phyloP scores from a whole-genome alignment of 2,113 vertebrate species.

The Dromiciops gliroides region DNA sequence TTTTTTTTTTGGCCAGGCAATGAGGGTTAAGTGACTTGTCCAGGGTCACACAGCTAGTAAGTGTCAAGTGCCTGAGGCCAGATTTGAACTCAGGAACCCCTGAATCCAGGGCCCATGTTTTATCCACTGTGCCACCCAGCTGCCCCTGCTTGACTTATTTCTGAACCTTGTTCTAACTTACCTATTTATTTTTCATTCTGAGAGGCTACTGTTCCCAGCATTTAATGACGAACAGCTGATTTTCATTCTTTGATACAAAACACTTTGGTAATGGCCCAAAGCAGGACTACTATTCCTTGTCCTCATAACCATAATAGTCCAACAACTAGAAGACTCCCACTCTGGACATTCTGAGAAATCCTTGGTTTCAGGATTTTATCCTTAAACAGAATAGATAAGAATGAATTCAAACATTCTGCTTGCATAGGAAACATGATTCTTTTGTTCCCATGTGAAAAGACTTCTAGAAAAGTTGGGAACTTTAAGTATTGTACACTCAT shows the following conservation, averaged over 20 bases:
- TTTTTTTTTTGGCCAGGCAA: no score
- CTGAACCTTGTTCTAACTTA: background rate
- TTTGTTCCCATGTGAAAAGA: constrained; percentile 55
- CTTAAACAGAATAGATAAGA: constrained; percentile 7
- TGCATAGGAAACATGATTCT: constrained; percentile 39
- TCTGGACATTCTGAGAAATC: background rate
- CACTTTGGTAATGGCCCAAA: background rate
- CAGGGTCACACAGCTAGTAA: no score
- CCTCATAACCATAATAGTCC: background rate
- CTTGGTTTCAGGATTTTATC: constrained; percentile 41
- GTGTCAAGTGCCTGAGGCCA: no score
- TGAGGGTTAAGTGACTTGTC: no score
- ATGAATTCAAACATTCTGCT: constrained; percentile 29
- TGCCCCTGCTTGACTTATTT: no score
- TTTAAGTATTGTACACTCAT: constrained; percentile 43
- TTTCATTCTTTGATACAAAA: background rate
- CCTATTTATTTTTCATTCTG: background rate
- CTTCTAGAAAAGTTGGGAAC: constrained; percentile 51
- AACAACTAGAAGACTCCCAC: background rate
- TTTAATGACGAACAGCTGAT: background rate
- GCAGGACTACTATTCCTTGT: background rate
- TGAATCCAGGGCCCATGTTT: no score
- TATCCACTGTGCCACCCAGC: no score
- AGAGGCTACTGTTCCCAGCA: background rate
- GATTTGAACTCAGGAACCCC: no score